phyloP scores from a whole-genome alignment of 2,888 invertebrate species.

The Caenorhabditis drosophilae region DNA sequence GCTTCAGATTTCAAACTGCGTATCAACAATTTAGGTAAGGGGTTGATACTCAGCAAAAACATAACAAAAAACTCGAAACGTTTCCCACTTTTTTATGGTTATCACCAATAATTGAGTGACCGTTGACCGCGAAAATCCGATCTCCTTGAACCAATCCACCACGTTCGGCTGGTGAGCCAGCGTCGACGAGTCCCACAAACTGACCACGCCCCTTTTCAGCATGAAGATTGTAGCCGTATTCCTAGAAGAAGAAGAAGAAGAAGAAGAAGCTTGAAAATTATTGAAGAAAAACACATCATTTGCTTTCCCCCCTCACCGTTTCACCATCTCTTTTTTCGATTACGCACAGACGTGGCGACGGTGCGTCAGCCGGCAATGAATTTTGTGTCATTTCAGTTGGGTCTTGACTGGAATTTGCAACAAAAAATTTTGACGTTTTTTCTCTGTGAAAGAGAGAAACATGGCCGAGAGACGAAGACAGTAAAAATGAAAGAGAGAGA shows the following conservation, averaged over 20 bases:
- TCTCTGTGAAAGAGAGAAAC: no score
- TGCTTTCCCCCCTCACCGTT: no score
- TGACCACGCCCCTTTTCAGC: conserved; percentile 63
- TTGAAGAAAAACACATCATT: conserved; percentile 18
- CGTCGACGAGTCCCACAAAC: conserved; percentile 64
- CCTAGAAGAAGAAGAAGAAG: no score
- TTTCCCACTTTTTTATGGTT: conserved; percentile 59
- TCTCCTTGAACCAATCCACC: conserved; percentile 62
- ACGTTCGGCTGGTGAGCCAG: conserved; percentile 42
- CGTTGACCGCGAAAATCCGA: conserved; percentile 68
- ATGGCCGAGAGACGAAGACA: no score
- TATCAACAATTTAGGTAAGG: no score
- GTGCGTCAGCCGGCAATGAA: conserved; percentile 57
- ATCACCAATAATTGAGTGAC: conserved; percentile 57
- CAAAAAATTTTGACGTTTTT: no score
- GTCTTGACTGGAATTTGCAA: no score
- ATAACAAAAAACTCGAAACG: no score
- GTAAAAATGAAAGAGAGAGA: no score
- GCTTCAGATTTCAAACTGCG: no score
- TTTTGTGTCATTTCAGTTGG: conserved; percentile 11
- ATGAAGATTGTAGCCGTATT: conserved; percentile 68
- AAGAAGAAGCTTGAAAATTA: no score
- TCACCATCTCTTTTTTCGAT: conserved; percentile 50
- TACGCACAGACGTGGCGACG: conserved; percentile 61
- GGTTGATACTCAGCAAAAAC: no score